Percentiles rank a stretch among this genome's conserved stretches.
phyloP scores from a whole-genome alignment of 1,140 invertebrate species.

The Hylyphantes graminicola region DNA sequence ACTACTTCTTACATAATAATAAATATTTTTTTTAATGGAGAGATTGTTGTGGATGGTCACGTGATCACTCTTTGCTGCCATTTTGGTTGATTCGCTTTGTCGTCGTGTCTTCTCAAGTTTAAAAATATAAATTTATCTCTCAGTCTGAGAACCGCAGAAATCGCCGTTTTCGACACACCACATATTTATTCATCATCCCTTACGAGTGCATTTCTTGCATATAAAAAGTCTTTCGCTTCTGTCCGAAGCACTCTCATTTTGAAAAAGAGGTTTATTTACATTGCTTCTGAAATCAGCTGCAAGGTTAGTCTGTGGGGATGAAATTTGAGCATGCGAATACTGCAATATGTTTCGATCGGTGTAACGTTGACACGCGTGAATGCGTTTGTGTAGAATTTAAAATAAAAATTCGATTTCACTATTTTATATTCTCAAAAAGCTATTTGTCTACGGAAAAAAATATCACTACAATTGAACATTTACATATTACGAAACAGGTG shows the following conservation, averaged over 20 bases:
- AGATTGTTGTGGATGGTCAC: conserved; percentile 16
- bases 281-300: conserved; percentile 39
- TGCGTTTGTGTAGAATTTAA: not conserved
- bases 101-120: conserved; percentile 42
- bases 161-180: conserved; percentile 17
- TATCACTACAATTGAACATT: not conserved
- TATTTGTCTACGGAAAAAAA: not conserved
- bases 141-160: not conserved
- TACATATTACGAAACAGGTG: not conserved
- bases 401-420: not conserved
- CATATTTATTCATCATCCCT: conserved; percentile 41
- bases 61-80: conserved; percentile 52
- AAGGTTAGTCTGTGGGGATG: conserved; percentile 30
- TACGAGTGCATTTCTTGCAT: not conserved
- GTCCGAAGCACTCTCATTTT: not conserved
- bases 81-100: conserved; percentile 48
- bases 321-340: conserved; percentile 11
- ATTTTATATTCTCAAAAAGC: not conserved
- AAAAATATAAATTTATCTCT: conserved; percentile 5
- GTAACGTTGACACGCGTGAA: too few relatives aligned
- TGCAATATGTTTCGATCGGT: too few relatives aligned
- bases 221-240: not conserved
- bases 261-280: conserved; percentile 30
- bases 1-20: too few relatives aligned
- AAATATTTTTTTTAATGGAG: too few relatives aligned